phyloP scores from a whole-genome alignment of 2,113 vertebrate species.

The Corythaeola cristata region DNA sequence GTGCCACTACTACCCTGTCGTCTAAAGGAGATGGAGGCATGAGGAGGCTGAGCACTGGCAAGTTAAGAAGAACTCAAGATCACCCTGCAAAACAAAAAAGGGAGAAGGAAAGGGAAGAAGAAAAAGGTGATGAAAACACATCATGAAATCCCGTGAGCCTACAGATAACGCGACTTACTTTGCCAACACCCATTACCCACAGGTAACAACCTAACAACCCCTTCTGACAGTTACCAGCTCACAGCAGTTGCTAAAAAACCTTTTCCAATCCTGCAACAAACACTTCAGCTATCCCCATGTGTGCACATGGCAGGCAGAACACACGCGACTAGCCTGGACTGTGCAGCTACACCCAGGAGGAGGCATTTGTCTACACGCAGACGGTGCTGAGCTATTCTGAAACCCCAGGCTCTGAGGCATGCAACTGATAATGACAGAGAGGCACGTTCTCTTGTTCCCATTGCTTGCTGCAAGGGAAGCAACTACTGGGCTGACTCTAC shows the following conservation, averaged over 20 bases:
- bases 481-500: not conserved
- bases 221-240: not conserved
- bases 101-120: not conserved
- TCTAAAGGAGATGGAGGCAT: slow-evolving; percentile 99
- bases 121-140: slow-evolving; percentile 34
- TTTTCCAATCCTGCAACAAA: not conserved
- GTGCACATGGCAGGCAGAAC: not conserved
- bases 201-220: not conserved
- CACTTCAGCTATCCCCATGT: not conserved
- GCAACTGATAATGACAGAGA: not conserved
- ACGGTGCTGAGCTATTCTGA: not conserved
- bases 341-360: not conserved
- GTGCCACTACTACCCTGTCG: slow-evolving; percentile 98
- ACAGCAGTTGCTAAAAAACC: not conserved
- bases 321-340: not conserved
- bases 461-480: not conserved
- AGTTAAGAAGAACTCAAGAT: slow-evolving; percentile 88
- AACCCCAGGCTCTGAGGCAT: not conserved
- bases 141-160: not conserved
- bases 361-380: not conserved
- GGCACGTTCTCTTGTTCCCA: not conserved
- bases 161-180: not conserved
- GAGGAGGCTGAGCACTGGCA: slow-evolving; percentile 90
- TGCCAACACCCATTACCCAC: not conserved
- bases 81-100: slow-evolving; percentile 74